Base-by-base conservation (phyloP, 1,140 invertebrate genomes). In the Eumaeus atala region DNA sequence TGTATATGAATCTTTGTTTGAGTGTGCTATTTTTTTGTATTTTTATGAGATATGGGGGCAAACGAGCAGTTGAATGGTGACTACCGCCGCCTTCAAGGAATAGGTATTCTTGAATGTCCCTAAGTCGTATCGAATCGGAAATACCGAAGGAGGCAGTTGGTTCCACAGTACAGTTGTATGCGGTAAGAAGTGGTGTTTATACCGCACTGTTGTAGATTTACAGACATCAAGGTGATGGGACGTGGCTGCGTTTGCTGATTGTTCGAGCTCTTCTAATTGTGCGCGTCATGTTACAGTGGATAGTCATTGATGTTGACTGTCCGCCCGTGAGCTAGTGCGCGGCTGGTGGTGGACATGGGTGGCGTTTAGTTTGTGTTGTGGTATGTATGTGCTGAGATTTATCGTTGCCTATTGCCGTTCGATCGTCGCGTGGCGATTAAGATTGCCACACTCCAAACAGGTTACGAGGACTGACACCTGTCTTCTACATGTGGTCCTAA, bases 231-330 rank as follows among this genome's bases (percentile, higher is more conserved):
- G n/a, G n/a, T n/a, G n/a, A n/a, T n/a, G n/a, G n/a, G n/a, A n/a
- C n/a, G n/a, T n/a, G n/a, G n/a, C n/a, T 48, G 47, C 10, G 9
- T 48, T 9, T 48, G 18, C 47, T 48, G 47, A 48, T 28, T n/a
- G 28, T 48, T 8, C 17, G 10, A 48, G 47, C 21, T 48, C 47
- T 17, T 48, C 47, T 18, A 48, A 7, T 4, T 10, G 9, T 48
- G 47, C 9, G 17, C 21, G 21, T 11, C 11, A 11, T 10, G 47
- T 11, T 17, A 48, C 9, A 28, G 47, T 17, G n/a, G n/a, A n/a
- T n/a, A n/a, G n/a, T n/a, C n/a, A n/a, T n/a, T n/a, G n/a, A n/a
- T n/a, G n/a, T n/a, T n/a, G n/a, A n/a, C n/a, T n/a, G n/a, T n/a
- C n/a, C n/a, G n/a, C n/a, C n/a, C n/a, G n/a, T n/a, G n/a, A n/a